These are phyloP conservation scores for Hylaeus anthracinus DNA, from an alignment of 1,140 invertebrate species.

Conservation along the genomic window DNA sequence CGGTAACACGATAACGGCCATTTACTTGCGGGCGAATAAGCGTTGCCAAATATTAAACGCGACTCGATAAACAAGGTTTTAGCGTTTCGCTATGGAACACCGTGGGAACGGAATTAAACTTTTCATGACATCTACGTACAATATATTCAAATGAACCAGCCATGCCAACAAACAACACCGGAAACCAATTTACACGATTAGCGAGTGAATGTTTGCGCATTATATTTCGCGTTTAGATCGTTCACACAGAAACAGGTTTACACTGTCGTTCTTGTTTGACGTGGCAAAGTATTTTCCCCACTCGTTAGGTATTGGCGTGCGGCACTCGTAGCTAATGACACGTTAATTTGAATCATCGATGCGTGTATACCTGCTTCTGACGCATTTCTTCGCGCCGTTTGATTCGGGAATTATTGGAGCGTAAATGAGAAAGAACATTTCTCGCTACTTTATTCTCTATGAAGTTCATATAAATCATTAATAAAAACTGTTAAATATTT, in stretches of 20 bases:
- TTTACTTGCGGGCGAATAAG: neutral
- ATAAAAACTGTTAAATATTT: no score
- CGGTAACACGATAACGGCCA: neutral
- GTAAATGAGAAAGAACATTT: neutral
- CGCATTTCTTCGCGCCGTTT: neutral
- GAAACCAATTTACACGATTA: slow-evolving; percentile 19
- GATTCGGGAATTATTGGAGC: neutral
- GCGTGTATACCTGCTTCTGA: neutral
- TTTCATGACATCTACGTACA: neutral
- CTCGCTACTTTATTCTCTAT: no score
- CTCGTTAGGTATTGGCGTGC: neutral
- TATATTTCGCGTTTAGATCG: neutral
- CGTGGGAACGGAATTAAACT: slow-evolving; percentile 6
- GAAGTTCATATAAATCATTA: no score
- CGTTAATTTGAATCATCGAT: neutral
- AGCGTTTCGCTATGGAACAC: neutral
- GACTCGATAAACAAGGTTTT: neutral
- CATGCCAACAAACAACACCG: neutral
- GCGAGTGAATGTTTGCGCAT: neutral
- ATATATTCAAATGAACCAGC: neutral
- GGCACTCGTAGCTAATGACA: neutral
- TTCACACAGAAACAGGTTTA: slow-evolving; percentile 16
- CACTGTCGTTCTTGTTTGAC: neutral
- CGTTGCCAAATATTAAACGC: neutral
- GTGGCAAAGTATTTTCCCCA: neutral